These are phyloP conservation scores for Mimas tiliae DNA, from an alignment of 2,888 invertebrate species.

Conservation along the genomic window DNA sequence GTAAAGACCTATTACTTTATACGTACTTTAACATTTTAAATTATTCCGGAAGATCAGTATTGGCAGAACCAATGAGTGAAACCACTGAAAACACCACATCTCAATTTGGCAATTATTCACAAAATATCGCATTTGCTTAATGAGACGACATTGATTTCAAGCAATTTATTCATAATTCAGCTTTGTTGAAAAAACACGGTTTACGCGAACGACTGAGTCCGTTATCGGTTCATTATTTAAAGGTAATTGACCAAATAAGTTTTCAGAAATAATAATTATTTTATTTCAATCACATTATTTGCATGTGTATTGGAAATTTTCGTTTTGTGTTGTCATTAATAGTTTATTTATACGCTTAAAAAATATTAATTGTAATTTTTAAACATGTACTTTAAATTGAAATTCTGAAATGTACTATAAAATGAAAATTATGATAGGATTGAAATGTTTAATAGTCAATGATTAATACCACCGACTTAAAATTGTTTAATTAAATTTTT, in stretches of 20 bases:
- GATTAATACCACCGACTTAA: too few species aligned
- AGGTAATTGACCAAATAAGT: constrained; percentile 33
- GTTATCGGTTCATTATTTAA: constrained; percentile 33
- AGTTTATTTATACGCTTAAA: background rate
- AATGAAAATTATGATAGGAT: too few species aligned
- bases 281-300: constrained; percentile 27
- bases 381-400: background rate
- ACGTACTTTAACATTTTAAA: too few species aligned
- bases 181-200: constrained; percentile 19
- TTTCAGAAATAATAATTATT: background rate
- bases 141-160: constrained; percentile 11
- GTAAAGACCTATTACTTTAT: too few species aligned
- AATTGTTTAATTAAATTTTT: too few species aligned
- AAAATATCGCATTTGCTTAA: constrained; percentile 21
- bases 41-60: too few species aligned
- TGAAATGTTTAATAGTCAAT: too few species aligned
- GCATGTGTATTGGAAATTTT: constrained; percentile 26
- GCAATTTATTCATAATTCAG: constrained; percentile 16
- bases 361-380: background rate
- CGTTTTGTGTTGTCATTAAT: background rate
- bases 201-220: constrained; percentile 27
- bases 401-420: background rate
- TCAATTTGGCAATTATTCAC: constrained; percentile 14
- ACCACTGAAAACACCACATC: background rate
- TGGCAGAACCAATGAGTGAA: too few species aligned